Evolutionary conservation across 2,888 invertebrate genomes (phyloP), one percentile per base, ranked within the genome.

Genomic region (Alloscopus bannaensis): DNA sequence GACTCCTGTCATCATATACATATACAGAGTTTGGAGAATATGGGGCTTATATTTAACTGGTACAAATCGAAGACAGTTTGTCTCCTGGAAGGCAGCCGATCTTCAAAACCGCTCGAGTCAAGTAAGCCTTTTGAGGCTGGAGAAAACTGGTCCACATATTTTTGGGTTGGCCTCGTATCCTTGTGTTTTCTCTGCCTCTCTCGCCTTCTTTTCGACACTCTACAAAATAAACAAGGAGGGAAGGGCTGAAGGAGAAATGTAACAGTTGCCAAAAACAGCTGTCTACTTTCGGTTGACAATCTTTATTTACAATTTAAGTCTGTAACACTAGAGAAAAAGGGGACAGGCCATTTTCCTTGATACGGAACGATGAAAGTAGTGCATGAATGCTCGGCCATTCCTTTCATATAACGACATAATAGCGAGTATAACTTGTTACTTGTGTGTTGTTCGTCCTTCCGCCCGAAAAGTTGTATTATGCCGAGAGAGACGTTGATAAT

Each of bases 261-360:
- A 68, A 45, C 68, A 75, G 66, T 68, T 75, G 68, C 75, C 68
- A 75, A 75, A 75, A 75, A 66, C 73, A 75, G 65, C 73, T 75
- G 73, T 75, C 75, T 28, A 36, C 68, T 75, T 68, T 66, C 75
- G 60, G 47, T 75, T 68, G 59, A 75, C 66, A 75, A 75, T 75
- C 75, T 68, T 75, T 75, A 75, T 75, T 75, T 75, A 75, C 75
- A 75, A 68, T 75, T 66, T 68, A 60, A 60, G 66, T 36, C 40
- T 68, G 55, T 60, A 60, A 22, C 42, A 16, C 22, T 40, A 16
- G 24, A 20, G 20, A 18, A 50, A 50, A 22, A 59, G 1, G 2
- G 31, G 20, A 59, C 36, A 29, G 20, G 31, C 29, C 29, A 18
- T 55, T 55, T 31, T 1, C 59, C 20, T n/a, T 59, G 8, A n/a